These are phyloP conservation scores for Corythaeola cristata DNA, from an alignment of 2,113 vertebrate genomes.

Conservation along the genomic window DNA sequence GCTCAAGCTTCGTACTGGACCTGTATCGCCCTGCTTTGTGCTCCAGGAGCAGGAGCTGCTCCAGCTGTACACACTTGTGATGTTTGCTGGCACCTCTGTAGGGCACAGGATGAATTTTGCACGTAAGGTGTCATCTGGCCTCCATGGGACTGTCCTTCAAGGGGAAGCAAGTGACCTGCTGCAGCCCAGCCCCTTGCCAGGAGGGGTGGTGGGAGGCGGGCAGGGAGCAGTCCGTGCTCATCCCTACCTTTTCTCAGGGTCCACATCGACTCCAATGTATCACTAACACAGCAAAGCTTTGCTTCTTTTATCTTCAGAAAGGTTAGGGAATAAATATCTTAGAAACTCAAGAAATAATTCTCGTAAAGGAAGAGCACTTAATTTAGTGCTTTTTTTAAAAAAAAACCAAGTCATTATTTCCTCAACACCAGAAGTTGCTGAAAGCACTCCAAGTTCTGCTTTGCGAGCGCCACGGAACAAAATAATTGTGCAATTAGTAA, in stretches of 20 bases:
- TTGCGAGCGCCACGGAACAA: conserved; percentile 48
- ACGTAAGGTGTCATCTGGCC: background rate
- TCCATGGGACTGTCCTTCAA: background rate
- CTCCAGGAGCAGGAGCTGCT: background rate
- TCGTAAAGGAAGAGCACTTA: conserved; percentile 62
- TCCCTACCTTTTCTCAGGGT: background rate
- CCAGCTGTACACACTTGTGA: background rate
- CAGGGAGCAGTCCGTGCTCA: background rate
- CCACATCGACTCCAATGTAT: background rate
- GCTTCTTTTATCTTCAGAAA: background rate
- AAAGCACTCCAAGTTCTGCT: conserved; percentile 75
- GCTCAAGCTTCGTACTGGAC: background rate
- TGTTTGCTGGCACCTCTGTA: background rate
- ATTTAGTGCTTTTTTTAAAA: conserved; percentile 64
- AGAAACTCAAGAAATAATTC: conserved; percentile 59
- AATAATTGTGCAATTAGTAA: conserved; percentile 79
- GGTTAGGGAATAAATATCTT: conserved; percentile 52
- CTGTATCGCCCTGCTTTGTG: background rate
- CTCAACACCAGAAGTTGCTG: conserved; percentile 69
- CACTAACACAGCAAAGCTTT: background rate
- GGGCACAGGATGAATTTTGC: background rate
- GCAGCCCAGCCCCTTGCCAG: background rate
- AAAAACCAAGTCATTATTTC: conserved; percentile 61
- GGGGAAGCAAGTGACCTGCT: background rate
- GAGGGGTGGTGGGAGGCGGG: background rate